Conservation (phyloP, 2,797 vertebrate species). For the Catharus ustulatus region DNA sequence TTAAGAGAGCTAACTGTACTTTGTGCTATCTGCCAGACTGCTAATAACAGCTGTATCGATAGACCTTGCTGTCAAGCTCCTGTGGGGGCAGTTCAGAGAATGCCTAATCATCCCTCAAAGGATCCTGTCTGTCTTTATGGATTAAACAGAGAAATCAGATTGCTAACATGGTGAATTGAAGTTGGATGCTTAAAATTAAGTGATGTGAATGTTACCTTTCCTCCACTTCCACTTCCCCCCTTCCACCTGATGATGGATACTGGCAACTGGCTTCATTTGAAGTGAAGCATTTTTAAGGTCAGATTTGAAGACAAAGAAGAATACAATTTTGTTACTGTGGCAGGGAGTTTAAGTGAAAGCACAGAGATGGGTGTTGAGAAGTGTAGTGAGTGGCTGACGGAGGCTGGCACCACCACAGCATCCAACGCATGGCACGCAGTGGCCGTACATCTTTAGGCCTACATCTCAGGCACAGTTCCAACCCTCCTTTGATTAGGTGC, state of each 20-base stretch:
- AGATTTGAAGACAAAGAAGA: background rate
- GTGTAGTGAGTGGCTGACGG: background rate
- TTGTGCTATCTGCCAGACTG: background rate
- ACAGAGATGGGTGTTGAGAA: background rate
- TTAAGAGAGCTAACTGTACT: background rate
- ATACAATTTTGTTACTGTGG: background rate
- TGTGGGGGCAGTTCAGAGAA: background rate
- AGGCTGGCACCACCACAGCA: background rate
- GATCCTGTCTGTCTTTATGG: background rate
- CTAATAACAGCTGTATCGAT: background rate
- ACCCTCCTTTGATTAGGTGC: background rate
- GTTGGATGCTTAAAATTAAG: background rate
- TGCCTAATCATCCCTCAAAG: background rate
- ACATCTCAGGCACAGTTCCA: background rate
- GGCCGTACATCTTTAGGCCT: background rate
- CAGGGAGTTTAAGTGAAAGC: background rate
- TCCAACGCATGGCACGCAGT: background rate
- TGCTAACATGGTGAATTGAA: background rate
- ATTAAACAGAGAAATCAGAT: conserved; percentile 4
- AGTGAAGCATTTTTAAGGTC: background rate
- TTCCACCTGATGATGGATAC: background rate
- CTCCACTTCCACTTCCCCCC: background rate
- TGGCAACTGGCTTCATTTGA: background rate
- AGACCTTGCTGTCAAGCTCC: background rate
- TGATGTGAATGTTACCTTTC: background rate